Base-by-base conservation (phyloP, 2,888 invertebrate species). In the Drosophila seclusa region DNA sequence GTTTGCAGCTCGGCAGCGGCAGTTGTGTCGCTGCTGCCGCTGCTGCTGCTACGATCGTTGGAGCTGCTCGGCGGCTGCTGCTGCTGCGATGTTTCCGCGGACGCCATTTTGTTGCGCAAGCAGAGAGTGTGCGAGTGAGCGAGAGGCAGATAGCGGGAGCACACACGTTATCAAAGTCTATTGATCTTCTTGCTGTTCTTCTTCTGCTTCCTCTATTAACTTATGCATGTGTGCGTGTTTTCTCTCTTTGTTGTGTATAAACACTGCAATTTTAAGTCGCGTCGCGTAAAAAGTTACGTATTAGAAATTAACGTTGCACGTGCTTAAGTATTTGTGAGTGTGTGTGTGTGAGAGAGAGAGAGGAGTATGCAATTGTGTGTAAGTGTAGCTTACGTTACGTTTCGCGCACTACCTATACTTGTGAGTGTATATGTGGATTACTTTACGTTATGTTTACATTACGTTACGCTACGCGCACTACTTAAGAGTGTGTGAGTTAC, bases 81-180 rank as follows among this genome's bases (percentile, higher is more conserved):
- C 36, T 53, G 76, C 55, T 63, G 67, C 29, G 82, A 60, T 65
- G 68, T 67, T 72, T 82, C 80, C 52, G 73, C 61, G 8, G 87
- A 80, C 75, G 85, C 87, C 85, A 89, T 86, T 77, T 82, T 80
- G 71, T 69, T 36, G 32, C 27, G 21, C 45, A 45, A 45, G 16
- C 45, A 45, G 16, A 8, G 24, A 45, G 16, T 24, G 24, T 45
- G 45, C 21, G 42, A 13, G 29, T 11, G 49, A 21, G 52, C 32
- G 38, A 45, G 78, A 38, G 45, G 38, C 8, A 18, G 27, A 49
- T 18, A 49, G 49, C 27, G 27, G 27, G 42, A 52, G 55, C 50
- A 53, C 66, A 58, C 57, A 32, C 66, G 48, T 61, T 29, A 32
- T n/a, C 18, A 57, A 40, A 31, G 50, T 61, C 59, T 64, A 70